A percentile compares a stretch with the other conserved stretches of the same genome.
phyloP scores from a whole-genome alignment of 2,888 invertebrate genomes.

The Teleogryllus oceanicus region DNA sequence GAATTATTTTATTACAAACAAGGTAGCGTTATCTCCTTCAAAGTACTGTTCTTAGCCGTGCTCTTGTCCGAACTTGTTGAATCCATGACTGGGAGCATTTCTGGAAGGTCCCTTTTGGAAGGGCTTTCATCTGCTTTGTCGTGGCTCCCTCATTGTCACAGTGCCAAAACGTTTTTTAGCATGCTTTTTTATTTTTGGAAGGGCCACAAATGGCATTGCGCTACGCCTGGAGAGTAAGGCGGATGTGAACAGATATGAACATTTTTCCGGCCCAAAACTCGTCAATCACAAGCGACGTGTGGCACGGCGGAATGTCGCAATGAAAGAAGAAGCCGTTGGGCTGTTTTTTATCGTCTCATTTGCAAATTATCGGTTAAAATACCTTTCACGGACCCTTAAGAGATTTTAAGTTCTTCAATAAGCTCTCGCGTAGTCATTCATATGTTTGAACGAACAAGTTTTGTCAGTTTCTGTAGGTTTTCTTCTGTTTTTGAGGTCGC shows the following conservation, averaged over 20 bases:
- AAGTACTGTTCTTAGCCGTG: neutral
- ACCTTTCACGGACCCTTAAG: neutral
- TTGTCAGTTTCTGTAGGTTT: too few species aligned
- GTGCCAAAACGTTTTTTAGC: neutral
- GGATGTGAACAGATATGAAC: neutral
- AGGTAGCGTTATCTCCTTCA: neutral
- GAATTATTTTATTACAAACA: neutral
- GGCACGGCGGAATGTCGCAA: too few species aligned
- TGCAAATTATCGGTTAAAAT: neutral
- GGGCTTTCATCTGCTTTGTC: constrained; percentile 1
- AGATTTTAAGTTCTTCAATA: neutral
- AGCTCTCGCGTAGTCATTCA: too few species aligned
- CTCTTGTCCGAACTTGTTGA: neutral
- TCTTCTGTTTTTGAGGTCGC: neutral
- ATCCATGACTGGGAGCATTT: constrained; percentile 36
- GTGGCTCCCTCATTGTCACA: neutral
- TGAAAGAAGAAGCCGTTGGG: neutral
- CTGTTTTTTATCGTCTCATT: neutral
- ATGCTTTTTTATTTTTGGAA: neutral
- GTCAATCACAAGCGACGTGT: too few species aligned
- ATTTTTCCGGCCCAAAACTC: too few species aligned
- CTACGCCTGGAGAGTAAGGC: neutral
- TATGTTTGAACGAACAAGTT: too few species aligned
- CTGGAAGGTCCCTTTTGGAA: constrained; percentile 35
- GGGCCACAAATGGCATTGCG: neutral